Evolutionary conservation across 2,888 invertebrate species (phyloP), one percentile per base, ranked within the genome.

Genomic region (Lasius platythorax): DNA sequence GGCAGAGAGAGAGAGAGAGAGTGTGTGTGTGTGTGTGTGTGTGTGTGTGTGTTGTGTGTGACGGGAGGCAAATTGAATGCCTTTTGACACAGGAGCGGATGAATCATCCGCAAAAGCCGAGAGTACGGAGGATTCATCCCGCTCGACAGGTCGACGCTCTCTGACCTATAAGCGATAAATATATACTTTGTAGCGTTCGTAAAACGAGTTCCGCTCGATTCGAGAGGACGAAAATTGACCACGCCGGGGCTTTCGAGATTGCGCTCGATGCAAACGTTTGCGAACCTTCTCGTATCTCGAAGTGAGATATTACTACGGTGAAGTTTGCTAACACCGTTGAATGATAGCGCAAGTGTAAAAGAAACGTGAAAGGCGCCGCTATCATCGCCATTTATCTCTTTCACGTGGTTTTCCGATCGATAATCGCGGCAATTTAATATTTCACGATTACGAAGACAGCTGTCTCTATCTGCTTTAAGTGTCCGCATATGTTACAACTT

Each of bases 101-200:
- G 87, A 90, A 85, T 87, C 87, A 84, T 82, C 28, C 82, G 72
- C 40, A 82, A 66, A 46, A 82, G 37, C 61, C 30, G 37, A 82
- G 74, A 76, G 63, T 79, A 73, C 70, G 73, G 61, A 40, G 46
- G n/a, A 72, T 85, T 75, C 72, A 64, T 64, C 84, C 18, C 28
- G 61, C 53, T 5, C 15, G 63, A 66, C 70, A 67, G 88, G 88
- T 89, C 86, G 87, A 85, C 79, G 89, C 63, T 84, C 88, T 78
- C 76, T 33, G 40, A 58, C 43, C 40, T 50, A 61, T 70, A 40
- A 56, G 33, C 33, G 63, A 67, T 68, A 75, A 79, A 53, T 74
- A 78, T 53, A 75, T 81, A 75, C 81, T 84, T 87, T 68, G 82
- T 50, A 43, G 53, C 56, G 72, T 68, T 61, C 73, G 83, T 76